These are phyloP conservation scores for Lypha dubia DNA, from an alignment of 2,888 invertebrate genomes.

Conservation along the genomic window DNA sequence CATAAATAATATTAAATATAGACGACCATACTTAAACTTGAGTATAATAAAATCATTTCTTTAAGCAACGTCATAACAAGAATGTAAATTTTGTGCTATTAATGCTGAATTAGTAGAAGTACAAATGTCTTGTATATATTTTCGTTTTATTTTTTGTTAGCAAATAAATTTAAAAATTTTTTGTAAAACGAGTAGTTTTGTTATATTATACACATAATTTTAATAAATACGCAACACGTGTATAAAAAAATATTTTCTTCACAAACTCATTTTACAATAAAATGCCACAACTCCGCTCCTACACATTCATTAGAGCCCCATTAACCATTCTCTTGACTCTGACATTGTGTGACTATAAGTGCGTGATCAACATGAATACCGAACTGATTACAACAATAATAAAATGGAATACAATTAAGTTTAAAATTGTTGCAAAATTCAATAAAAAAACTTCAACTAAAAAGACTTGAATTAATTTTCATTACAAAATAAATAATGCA, in stretches of 20 bases:
- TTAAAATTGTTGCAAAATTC: background rate
- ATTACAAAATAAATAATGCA: slow-evolving; percentile 21
- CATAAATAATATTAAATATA: no score
- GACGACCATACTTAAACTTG: no score
- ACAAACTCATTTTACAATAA: background rate
- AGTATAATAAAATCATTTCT: no score
- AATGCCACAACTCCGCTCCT: background rate
- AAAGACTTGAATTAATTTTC: slow-evolving; percentile 30
- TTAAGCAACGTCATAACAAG: no score
- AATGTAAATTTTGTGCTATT: no score
- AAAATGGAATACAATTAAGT: background rate
- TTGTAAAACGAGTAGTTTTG: no score
- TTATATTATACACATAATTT: no score
- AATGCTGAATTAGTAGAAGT: no score
- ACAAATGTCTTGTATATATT: no score
- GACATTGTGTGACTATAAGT: slow-evolving; percentile 31
- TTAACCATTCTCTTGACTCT: background rate
- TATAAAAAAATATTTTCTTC: background rate
- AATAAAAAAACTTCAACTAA: background rate
- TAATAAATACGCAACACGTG: no score
- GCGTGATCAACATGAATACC: slow-evolving; percentile 56
- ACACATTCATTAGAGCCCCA: slow-evolving; percentile 7
- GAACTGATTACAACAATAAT: slow-evolving; percentile 9
- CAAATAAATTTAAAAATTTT: no score
- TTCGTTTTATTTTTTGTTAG: no score